Percentiles rank a stretch among this genome's conserved stretches.
Evolutionary conservation across 1,140 invertebrate genomes (phyloP).

Genomic region (Drosophila pseudoobscura): DNA sequence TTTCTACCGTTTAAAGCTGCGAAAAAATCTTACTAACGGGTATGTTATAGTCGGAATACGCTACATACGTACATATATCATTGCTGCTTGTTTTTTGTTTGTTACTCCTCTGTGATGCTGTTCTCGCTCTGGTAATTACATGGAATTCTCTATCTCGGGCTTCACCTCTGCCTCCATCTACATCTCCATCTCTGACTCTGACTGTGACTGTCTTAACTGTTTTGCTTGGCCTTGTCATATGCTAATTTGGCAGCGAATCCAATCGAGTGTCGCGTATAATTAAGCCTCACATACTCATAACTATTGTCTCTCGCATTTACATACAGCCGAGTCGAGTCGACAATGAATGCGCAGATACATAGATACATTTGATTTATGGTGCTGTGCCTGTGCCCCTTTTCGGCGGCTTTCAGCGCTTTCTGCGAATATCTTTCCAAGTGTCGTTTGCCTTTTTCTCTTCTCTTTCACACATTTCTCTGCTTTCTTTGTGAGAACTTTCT

Average conservation of each 20-base stretch:
- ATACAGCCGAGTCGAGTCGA: slow-evolving; percentile 41
- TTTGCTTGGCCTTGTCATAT: slow-evolving; percentile 57
- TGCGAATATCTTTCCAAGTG: slow-evolving; percentile 39
- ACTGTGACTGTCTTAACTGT: slow-evolving; percentile 35
- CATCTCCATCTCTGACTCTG: slow-evolving; percentile 8
- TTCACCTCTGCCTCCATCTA: slow-evolving; percentile 9
- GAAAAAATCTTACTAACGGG: too few species aligned
- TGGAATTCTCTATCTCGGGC: slow-evolving; percentile 33
- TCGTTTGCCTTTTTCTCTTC: slow-evolving; percentile 44
- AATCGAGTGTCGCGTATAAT: slow-evolving; percentile 60
- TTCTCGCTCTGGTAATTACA: slow-evolving; percentile 63
- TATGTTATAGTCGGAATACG: neutral
- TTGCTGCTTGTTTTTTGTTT: slow-evolving; percentile 25
- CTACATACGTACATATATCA: neutral
- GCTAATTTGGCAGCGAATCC: slow-evolving; percentile 57
- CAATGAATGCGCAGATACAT: slow-evolving; percentile 38
- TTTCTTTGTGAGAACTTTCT: slow-evolving; percentile 52
- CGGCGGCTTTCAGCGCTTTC: slow-evolving; percentile 23
- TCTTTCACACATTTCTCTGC: slow-evolving; percentile 7
- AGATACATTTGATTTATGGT: slow-evolving; percentile 70
- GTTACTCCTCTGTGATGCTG: slow-evolving; percentile 1
- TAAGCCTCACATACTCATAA: slow-evolving; percentile 47
- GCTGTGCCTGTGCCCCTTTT: slow-evolving; percentile 19
- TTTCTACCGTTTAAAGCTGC: too few species aligned
- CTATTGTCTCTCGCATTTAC: slow-evolving; percentile 57